Evolutionary conservation across 2,113 vertebrate species (phyloP).

Genomic region (Bambusicola thoracicus): DNA sequence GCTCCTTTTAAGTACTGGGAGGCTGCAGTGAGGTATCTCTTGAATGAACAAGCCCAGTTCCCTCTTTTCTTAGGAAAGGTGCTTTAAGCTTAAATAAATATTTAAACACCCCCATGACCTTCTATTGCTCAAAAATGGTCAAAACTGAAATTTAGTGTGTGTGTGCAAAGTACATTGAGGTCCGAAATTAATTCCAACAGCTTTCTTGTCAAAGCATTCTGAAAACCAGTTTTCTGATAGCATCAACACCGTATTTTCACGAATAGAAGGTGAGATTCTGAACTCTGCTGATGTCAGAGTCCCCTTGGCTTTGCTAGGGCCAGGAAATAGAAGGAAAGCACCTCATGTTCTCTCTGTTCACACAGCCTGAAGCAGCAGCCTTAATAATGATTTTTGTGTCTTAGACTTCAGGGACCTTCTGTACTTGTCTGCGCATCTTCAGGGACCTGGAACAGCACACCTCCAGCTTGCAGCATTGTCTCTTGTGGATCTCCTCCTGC

Average conservation of each 20-base stretch:
- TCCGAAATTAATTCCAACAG: not conserved
- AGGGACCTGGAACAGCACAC: slow-evolving; percentile 87
- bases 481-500: slow-evolving; percentile 86
- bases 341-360: not conserved
- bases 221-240: not conserved
- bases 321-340: not conserved
- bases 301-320: not conserved
- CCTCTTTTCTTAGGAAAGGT: no score
- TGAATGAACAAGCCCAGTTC: no score
- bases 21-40: no score
- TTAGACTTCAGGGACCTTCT: slow-evolving; percentile 89
- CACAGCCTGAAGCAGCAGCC: not conserved
- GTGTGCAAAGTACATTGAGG: not conserved
- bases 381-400: slow-evolving; percentile 35
- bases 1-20: no score
- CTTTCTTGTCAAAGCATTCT: not conserved
- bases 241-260: not conserved
- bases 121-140: not conserved
- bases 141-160: not conserved
- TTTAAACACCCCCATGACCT: not conserved
- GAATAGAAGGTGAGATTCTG: not conserved
- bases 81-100: not conserved
- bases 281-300: not conserved
- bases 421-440: slow-evolving; percentile 86
- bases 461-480: slow-evolving; percentile 83